phyloP scores from a whole-genome alignment of 2,888 invertebrate species.

The Nomada fucata region DNA sequence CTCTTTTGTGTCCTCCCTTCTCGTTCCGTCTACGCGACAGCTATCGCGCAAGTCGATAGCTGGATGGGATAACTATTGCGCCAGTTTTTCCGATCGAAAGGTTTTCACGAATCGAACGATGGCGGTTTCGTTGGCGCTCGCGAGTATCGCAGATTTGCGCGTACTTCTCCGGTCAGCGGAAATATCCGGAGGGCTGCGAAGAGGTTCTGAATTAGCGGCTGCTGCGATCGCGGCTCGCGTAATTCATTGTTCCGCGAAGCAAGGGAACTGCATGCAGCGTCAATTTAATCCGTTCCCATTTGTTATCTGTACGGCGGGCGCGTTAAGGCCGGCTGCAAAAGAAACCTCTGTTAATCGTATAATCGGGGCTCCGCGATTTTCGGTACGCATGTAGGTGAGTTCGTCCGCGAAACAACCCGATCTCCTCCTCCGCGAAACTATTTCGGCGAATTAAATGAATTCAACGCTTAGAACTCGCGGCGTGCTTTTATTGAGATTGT shows the following conservation, averaged over 20 bases:
- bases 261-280: background rate
- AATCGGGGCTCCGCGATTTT: background rate
- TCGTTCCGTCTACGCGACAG: background rate
- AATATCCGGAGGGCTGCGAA: background rate
- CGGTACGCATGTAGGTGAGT: too few relatives aligned
- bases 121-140: background rate
- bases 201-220: background rate
- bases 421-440: background rate
- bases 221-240: background rate
- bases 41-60: background rate
- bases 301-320: background rate
- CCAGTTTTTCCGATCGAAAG: too few relatives aligned
- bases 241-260: background rate
- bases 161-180: background rate
- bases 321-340: background rate
- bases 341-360: background rate
- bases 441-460: too few relatives aligned
- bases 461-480: too few relatives aligned
- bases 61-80: background rate
- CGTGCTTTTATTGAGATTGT: background rate
- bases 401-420: background rate
- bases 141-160: background rate
- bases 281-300: constrained; percentile 12
- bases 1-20: background rate
- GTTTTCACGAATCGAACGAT: too few relatives aligned